Evolutionary conservation across 2,113 vertebrate species (phyloP).

Genomic region (Malaclemys terrapin): DNA sequence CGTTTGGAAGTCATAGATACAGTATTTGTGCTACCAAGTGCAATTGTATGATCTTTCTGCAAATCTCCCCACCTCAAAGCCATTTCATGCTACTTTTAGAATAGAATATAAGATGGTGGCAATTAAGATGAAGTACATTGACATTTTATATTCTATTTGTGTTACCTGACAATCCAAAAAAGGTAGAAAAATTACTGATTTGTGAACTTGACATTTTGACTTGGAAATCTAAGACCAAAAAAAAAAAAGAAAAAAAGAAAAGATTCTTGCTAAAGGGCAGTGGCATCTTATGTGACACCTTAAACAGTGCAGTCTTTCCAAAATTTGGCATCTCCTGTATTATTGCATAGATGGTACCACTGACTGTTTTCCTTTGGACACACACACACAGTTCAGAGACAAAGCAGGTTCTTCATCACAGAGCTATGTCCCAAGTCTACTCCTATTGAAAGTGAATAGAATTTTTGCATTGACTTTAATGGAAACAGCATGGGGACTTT

Average conservation of each 20-base stretch:
- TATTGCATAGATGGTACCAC: background rate
- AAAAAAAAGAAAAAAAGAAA: background rate
- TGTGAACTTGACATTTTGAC: conserved; percentile 34
- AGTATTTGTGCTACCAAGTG: background rate
- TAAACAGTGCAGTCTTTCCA: background rate
- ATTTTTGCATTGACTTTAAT: background rate
- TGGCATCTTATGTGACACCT: conserved; percentile 15
- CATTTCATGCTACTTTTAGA: background rate
- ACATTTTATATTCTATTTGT: background rate
- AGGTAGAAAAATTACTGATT: background rate
- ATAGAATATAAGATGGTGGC: background rate
- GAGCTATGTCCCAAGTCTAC: background rate
- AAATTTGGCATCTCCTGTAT: background rate
- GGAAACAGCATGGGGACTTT: background rate
- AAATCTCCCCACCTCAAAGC: background rate
- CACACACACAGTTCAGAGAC: background rate
- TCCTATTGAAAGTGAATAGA: background rate
- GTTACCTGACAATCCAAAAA: background rate
- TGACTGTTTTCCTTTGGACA: background rate
- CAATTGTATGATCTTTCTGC: background rate
- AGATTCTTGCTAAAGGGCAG: conserved; percentile 13
- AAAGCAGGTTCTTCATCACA: background rate
- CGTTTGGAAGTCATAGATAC: background rate
- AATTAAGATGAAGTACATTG: background rate
- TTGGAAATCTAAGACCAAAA: background rate